A percentile compares a stretch with the other conserved stretches of the same genome.
phyloP scores from a whole-genome alignment of 2,888 invertebrate species.

The Eupithecia vulgata region DNA sequence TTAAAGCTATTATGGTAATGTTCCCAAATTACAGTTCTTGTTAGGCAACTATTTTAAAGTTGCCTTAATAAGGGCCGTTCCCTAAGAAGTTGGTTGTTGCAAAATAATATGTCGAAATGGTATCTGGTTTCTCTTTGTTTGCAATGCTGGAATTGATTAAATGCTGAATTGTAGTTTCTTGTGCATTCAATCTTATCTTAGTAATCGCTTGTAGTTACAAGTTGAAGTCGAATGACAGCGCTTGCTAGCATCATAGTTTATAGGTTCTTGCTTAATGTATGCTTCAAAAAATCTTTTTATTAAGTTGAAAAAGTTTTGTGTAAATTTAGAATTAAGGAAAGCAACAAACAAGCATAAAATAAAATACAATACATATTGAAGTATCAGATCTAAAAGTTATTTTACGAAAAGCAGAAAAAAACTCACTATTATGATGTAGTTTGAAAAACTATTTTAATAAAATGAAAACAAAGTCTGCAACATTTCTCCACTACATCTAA shows the following conservation, averaged over 20 bases:
- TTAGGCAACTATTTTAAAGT: slow-evolving; percentile 31
- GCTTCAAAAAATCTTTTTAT: too few relatives aligned
- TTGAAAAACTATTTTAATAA: neutral
- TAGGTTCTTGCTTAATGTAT: neutral
- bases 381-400: neutral
- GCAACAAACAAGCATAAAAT: too few relatives aligned
- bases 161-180: slow-evolving; percentile 19
- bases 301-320: too few relatives aligned
- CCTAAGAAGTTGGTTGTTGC: slow-evolving; percentile 25
- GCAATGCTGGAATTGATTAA: slow-evolving; percentile 31
- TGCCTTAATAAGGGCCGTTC: slow-evolving; percentile 31
- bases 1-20: slow-evolving; percentile 33
- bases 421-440: neutral
- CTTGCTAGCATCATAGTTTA: neutral
- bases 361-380: too few relatives aligned
- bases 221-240: neutral
- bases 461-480: neutral
- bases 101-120: slow-evolving; percentile 33
- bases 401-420: neutral
- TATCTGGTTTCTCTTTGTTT: slow-evolving; percentile 34
- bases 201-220: neutral
- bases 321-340: too few relatives aligned
- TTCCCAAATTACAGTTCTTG: slow-evolving; percentile 33
- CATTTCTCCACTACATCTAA: neutral
- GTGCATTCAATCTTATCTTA: neutral